These are phyloP conservation scores for Ectemnius cavifrons DNA, from an alignment of 2,888 invertebrate species.

Conservation along the genomic window DNA sequence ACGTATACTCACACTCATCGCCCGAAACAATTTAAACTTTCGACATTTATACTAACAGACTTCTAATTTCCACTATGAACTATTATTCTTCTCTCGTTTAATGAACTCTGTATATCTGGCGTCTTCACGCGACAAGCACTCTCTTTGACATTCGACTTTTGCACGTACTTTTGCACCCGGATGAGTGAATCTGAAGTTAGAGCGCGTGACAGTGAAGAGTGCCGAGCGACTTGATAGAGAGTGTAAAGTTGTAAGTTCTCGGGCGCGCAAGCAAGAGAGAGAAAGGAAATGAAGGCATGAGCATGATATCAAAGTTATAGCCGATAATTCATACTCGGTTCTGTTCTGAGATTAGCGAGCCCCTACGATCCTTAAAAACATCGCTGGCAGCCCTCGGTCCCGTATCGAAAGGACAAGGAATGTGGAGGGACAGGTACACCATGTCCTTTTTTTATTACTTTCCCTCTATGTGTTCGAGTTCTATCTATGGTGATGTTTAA, in stretches of 20 bases:
- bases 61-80: no score
- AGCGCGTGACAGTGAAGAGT: slow-evolving; percentile 17
- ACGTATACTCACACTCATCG: no score
- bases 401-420: slow-evolving; percentile 78
- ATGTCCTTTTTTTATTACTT: slow-evolving; percentile 68
- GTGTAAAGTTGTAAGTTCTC: slow-evolving; percentile 40
- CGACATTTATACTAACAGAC: no score
- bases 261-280: not conserved
- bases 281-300: slow-evolving; percentile 62
- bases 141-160: slow-evolving; percentile 22
- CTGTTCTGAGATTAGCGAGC: slow-evolving; percentile 77
- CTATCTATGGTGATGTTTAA: not conserved
- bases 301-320: slow-evolving; percentile 69
- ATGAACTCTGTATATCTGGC: no score
- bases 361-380: slow-evolving; percentile 76
- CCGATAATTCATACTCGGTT: slow-evolving; percentile 74
- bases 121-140: slow-evolving; percentile 13
- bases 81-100: no score
- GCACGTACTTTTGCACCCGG: slow-evolving; percentile 36
- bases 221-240: slow-evolving; percentile 6
- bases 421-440: slow-evolving; percentile 79
- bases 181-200: slow-evolving; percentile 16
- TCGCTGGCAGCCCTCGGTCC: slow-evolving; percentile 78
- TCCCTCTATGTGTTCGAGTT: slow-evolving; percentile 25
- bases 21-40: no score